Conservation (phyloP, 2,797 vertebrate species). For the Tapirus indicus region DNA sequence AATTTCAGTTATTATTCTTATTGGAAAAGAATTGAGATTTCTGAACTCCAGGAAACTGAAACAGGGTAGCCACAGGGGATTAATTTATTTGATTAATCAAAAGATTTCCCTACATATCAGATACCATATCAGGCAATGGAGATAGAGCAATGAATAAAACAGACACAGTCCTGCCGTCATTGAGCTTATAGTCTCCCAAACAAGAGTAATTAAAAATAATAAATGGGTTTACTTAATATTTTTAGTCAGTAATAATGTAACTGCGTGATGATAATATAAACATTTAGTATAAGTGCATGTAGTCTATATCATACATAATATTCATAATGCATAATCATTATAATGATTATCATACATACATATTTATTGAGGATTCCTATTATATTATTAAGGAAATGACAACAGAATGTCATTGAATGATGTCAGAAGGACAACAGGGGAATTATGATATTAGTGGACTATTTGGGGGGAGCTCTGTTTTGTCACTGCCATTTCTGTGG, state of each 20-base stretch:
- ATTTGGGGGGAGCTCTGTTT: not conserved
- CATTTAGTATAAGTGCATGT: not conserved
- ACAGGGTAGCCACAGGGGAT: not conserved
- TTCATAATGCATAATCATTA: not conserved
- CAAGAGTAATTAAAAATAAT: not conserved
- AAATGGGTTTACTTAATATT: not conserved
- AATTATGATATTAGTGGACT: not conserved
- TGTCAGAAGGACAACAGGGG: not conserved
- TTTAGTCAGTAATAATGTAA: not conserved
- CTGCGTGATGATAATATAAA: not conserved
- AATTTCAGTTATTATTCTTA: slow-evolving; percentile 12
- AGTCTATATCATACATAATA: not conserved
- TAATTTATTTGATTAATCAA: not conserved
- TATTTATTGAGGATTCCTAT: not conserved
- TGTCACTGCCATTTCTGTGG: not conserved
- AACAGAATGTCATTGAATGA: not conserved
- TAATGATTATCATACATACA: not conserved
- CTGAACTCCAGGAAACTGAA: not conserved
- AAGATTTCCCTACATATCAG: not conserved
- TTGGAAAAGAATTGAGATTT: not conserved
- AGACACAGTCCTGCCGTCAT: not conserved
- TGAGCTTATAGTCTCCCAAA: not conserved
- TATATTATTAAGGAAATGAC: not conserved
- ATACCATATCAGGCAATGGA: not conserved
- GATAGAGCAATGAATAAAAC: not conserved